Base-by-base conservation (phyloP, 2,797 vertebrate genomes). In the Neopelma chrysocephalum region DNA sequence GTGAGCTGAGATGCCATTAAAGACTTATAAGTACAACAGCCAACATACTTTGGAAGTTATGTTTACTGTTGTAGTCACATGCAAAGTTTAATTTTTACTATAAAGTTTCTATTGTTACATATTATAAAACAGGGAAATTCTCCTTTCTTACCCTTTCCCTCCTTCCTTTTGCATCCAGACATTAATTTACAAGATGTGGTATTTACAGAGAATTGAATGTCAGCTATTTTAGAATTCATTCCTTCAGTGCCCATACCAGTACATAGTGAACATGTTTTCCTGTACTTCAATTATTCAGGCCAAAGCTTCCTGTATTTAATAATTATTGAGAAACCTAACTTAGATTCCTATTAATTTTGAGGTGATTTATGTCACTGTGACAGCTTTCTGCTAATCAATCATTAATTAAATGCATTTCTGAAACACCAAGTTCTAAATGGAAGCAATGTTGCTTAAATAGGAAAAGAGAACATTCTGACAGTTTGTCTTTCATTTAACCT, bases 141-240 rank as follows among this genome's bases (percentile, higher is more conserved):
- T 89, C 12, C 22, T 76, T 93, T 82, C 56, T 66, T 36, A 62
- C 43, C 12, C 27, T 65, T 92, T 64, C 5, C 38, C 26, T 48
- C 31, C 26, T 89, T 78, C 26, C 45, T 81, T 90, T 78, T 54
- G 53, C 60, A 88, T 84, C 91, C 73, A 72, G 38, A 10, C 47
- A 56, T 10, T 10, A 32, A 58, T 54, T 76, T 72, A 61, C 47
- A 95, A 79, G 45, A 57, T n/a, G 13, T 61, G 57, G 10, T 38
- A 94, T 89, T 91, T 66, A 65, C 47, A 83, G 17, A 75, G 40
- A 84, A 89, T 2, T 83, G 68, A 82, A 77, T n/a, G 31, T 62
- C 86, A 77, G 36, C 43, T 94, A 56, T 81, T 94, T 95, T 48
- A 80, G 43, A 64, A 79, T 86, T 87, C 42, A 51, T 65, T 87